phyloP scores from a whole-genome alignment of 1,140 invertebrate genomes.

The Lysiphlebus fabarum region DNA sequence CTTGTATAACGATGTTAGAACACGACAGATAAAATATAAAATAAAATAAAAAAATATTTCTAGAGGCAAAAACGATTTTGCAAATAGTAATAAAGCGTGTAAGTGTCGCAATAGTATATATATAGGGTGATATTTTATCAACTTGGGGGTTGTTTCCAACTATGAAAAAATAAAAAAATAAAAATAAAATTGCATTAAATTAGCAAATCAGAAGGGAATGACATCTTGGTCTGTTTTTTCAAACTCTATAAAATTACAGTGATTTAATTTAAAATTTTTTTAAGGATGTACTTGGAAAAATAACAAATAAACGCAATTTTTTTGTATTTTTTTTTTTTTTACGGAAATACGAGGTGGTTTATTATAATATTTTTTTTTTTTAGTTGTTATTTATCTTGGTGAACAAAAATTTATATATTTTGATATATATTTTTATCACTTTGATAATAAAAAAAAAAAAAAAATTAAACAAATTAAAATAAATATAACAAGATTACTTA shows the following conservation, averaged over 20 bases:
- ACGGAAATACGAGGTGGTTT: constrained; percentile 57
- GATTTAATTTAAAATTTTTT: no score
- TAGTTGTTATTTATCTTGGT: constrained; percentile 49
- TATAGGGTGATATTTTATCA: not conserved
- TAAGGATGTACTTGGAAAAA: not conserved
- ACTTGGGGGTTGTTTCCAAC: not conserved
- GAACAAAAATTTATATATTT: constrained; percentile 7
- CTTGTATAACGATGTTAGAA: constrained; percentile 40
- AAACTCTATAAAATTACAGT: no score
- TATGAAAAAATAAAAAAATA: not conserved
- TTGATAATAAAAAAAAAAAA: not conserved
- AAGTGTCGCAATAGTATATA: not conserved
- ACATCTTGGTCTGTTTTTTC: no score
- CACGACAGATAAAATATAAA: constrained; percentile 16
- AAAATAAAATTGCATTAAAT: constrained; percentile 4
- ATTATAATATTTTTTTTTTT: constrained; percentile 56
- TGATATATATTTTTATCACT: not conserved
- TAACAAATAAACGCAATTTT: not conserved
- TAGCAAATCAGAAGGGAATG: not conserved
- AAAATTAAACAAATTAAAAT: not conserved
- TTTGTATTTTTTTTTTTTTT: constrained; percentile 26
- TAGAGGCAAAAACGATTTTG: constrained; percentile 15
- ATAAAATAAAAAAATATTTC: not conserved
- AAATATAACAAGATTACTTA: not conserved
- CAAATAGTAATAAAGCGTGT: constrained; percentile 24